Evolutionary conservation across 1,140 invertebrate species (phyloP).

Genomic region (Periplaneta americana): DNA sequence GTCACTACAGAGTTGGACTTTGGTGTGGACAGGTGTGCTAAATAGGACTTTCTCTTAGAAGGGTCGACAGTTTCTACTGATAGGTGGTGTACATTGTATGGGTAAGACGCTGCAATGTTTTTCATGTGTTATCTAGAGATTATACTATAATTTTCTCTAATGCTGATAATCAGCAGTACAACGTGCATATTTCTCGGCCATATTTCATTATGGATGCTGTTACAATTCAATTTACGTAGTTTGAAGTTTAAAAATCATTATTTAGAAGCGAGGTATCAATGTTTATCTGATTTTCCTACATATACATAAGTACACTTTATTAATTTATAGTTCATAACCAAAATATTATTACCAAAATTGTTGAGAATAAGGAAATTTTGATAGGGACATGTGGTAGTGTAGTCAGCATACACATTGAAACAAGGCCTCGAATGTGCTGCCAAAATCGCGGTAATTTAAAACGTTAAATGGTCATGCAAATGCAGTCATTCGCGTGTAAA

Average conservation of each 20-base stretch:
- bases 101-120: not conserved
- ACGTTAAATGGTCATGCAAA: too few species aligned
- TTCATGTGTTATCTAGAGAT: not conserved
- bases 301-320: too few species aligned
- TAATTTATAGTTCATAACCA: too few species aligned
- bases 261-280: too few species aligned
- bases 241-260: too few species aligned
- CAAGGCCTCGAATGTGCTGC: not conserved
- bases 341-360: too few species aligned
- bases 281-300: too few species aligned
- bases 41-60: not conserved
- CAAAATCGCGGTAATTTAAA: not conserved
- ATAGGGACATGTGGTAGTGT: not conserved
- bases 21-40: not conserved
- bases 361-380: too few species aligned
- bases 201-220: too few species aligned
- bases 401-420: not conserved
- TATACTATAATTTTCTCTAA: not conserved
- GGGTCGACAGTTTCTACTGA: slow-evolving; percentile 4
- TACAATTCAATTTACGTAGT: not conserved
- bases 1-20: not conserved
- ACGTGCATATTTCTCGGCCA: not conserved
- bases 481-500: too few species aligned
- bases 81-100: slow-evolving; percentile 14
- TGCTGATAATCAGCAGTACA: not conserved